Conservation (phyloP, 2,113 vertebrate genomes). For the Pachypanchax playfairii region DNA sequence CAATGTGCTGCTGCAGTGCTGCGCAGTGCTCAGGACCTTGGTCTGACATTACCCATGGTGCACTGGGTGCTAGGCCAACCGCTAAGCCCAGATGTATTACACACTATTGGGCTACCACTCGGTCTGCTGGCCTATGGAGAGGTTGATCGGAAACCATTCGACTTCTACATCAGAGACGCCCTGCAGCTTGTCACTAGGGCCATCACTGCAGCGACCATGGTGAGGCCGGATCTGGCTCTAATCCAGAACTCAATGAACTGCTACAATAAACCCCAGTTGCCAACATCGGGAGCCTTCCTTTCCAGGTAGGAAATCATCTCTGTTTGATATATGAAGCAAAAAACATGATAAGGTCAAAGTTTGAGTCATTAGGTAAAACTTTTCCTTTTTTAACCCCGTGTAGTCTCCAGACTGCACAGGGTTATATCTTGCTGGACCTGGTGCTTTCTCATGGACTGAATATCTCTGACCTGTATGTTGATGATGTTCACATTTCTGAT, state of each 20-base stretch:
- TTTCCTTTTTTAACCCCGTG: too few relatives aligned
- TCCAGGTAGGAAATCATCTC: constrained; percentile 79
- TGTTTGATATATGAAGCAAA: too few relatives aligned
- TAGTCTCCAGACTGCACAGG: too few relatives aligned
- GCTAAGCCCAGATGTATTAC: constrained; percentile 75
- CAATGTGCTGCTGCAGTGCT: constrained; percentile 75
- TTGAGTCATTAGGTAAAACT: too few relatives aligned
- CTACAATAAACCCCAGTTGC: constrained; percentile 48
- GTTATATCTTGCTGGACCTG: too few relatives aligned
- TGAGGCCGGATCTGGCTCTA: constrained; percentile 73
- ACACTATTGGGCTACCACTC: constrained; percentile 81
- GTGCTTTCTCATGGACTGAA: too few relatives aligned
- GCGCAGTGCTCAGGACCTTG: constrained; percentile 67
- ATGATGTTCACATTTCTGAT: too few relatives aligned
- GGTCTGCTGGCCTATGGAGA: constrained; percentile 89
- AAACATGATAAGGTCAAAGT: too few relatives aligned
- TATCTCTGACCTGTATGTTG: too few relatives aligned
- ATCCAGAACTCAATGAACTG: constrained; percentile 81
- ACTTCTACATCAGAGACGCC: constrained; percentile 81
- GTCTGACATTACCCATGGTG: constrained; percentile 74
- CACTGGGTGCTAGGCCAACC: constrained; percentile 90
- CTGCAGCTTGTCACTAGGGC: constrained; percentile 82
- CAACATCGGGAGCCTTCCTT: constrained; percentile 81
- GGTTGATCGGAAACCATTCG: constrained; percentile 80
- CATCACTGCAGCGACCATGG: constrained; percentile 53